Percentiles rank a stretch among this genome's conserved stretches.
These are phyloP conservation scores for Cryptoblepharus egeriae DNA, from an alignment of 2,797 vertebrate species.

Conservation along the genomic window DNA sequence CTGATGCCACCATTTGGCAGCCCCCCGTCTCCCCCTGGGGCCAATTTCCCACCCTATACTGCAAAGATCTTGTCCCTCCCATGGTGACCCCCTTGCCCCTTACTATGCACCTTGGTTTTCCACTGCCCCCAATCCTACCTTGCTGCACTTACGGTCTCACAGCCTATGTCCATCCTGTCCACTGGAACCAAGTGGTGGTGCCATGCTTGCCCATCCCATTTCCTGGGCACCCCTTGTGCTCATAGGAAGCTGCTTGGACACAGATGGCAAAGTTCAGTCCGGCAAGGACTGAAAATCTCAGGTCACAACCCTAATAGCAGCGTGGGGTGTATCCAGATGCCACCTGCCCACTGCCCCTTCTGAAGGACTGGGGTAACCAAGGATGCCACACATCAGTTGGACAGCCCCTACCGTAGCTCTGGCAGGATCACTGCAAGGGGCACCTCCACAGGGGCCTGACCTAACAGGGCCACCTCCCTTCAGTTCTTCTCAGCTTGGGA, in stretches of 20 bases:
- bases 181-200: not conserved
- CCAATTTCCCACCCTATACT: not conserved
- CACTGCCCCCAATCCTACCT: not conserved
- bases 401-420: too few species aligned
- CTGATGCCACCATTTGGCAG: not conserved
- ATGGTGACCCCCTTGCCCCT: not conserved
- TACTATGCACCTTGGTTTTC: rapidly evolving
- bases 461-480: too few species aligned
- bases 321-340: not conserved
- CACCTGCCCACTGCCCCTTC: not conserved
- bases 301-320: too few species aligned
- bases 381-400: too few species aligned
- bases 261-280: not conserved
- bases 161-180: rapidly evolving
- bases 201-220: not conserved
- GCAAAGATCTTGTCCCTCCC: rapidly evolving
- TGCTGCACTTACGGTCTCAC: not conserved
- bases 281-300: too few species aligned
- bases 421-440: too few species aligned
- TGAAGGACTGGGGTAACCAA: not conserved
- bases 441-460: too few species aligned
- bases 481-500: too few species aligned
- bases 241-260: not conserved
- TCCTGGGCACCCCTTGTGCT: not conserved
- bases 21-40: not conserved